Evolutionary conservation across 2,113 vertebrate genomes (phyloP).

Genomic region (Anseranas semipalmata): DNA sequence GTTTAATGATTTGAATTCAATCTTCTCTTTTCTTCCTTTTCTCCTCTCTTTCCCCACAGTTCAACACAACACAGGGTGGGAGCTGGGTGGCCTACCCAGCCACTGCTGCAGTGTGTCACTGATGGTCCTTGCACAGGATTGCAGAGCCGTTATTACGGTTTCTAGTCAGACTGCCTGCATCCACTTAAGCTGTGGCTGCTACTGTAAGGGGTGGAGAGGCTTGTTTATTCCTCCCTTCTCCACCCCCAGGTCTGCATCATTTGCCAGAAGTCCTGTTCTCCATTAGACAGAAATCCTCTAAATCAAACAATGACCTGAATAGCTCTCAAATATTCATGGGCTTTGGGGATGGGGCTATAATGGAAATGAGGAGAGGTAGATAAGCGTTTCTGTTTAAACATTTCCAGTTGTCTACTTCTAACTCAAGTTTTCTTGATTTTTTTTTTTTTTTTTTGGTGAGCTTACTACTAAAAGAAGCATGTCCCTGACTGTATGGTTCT

Average conservation of each 20-base stretch:
- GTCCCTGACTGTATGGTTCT: not conserved
- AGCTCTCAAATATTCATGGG: not conserved
- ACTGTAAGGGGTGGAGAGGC: not conserved
- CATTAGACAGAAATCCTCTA: not conserved
- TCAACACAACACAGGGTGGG: not conserved
- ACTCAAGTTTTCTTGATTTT: not conserved
- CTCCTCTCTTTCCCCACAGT: not conserved
- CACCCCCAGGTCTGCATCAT: not conserved
- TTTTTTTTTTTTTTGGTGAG: not conserved
- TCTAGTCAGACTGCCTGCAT: not conserved
- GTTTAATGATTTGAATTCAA: not conserved
- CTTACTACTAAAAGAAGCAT: not conserved
- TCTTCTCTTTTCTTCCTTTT: not conserved
- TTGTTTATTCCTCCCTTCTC: not conserved
- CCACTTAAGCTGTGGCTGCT: not conserved
- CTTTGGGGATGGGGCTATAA: not conserved
- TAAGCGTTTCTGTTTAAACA: not conserved
- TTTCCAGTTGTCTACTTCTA: conserved; percentile 8
- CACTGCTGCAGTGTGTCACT: not conserved
- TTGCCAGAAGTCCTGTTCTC: not conserved
- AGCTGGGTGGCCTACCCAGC: not conserved
- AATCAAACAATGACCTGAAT: not conserved
- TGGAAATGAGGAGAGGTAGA: not conserved
- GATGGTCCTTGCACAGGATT: not conserved
- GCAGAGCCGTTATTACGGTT: not conserved